Percentiles rank a stretch among this genome's conserved stretches.
Evolutionary conservation across 2,888 invertebrate species (phyloP).

Genomic region (Meganola albula): DNA sequence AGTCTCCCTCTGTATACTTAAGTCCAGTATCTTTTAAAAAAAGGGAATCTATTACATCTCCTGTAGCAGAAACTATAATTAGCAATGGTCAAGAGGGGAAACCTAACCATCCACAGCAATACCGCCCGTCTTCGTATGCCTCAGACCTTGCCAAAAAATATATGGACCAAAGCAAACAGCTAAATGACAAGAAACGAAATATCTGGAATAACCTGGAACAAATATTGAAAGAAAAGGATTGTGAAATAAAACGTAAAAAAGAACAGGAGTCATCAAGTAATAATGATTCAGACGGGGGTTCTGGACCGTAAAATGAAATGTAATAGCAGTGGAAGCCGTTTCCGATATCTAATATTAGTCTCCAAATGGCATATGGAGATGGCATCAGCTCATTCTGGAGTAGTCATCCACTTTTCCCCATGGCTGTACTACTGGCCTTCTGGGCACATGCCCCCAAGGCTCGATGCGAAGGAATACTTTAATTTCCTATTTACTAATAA

Average conservation of each 20-base stretch:
- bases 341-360: too few relatives aligned
- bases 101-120: conserved; percentile 9
- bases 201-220: conserved; percentile 11
- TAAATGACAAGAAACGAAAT: conserved; percentile 1
- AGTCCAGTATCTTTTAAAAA: conserved; percentile 34
- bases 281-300: too few relatives aligned
- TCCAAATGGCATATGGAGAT: too few relatives aligned
- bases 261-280: not conserved
- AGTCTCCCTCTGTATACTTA: conserved; percentile 17
- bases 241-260: not conserved
- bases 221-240: conserved; percentile 2
- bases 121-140: conserved; percentile 34
- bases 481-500: too few relatives aligned
- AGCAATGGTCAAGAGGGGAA: not conserved
- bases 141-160: conserved; percentile 33
- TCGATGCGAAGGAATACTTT: too few relatives aligned
- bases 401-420: too few relatives aligned
- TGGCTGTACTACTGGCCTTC: too few relatives aligned
- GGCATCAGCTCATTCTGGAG: too few relatives aligned
- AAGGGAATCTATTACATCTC: conserved; percentile 20
- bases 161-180: conserved; percentile 19
- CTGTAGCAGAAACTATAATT: not conserved
- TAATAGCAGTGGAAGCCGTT: too few relatives aligned
- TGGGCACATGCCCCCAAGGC: too few relatives aligned
- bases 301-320: too few relatives aligned